Base-by-base conservation (phyloP, 2,888 invertebrate species). In the Macrosoma leucophasiata region DNA sequence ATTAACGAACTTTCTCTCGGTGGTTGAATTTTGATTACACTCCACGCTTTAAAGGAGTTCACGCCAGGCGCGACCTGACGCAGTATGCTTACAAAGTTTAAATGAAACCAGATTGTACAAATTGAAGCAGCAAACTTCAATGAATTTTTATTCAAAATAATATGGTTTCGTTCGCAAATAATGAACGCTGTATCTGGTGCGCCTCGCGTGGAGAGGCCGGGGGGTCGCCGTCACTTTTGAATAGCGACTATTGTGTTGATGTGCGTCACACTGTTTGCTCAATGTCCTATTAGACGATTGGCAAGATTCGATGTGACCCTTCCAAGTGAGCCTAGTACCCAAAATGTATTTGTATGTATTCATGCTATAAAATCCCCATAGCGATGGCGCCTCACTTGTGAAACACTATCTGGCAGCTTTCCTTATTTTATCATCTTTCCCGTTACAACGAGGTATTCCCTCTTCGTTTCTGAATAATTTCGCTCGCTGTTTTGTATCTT, bases 301-400 rank as follows among this genome's bases (percentile, higher is more conserved):
- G 71, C 71, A 66, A 74, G 59, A 67, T 54, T 74, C 63, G 58
- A 65, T 70, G 67, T 73, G 61, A 63, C 62, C 67, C 64, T 68
- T 72, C 68, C 73, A 73, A 77, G 75, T 74, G 72, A 76, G 77
- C 72, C 67, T 70, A 59, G 61, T 52, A 63, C 61, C 62, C 58
- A 60, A 56, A 52, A 55, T 65, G 58, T 59, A 53, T 61, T 46
- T 64, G 48, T 67, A 58, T 55, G 61, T 50, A 39, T 57, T 57
- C 57, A 58, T 61, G 53, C 53, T 60, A 50, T 48, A 47, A 61
- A 58, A 64, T 56, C 57, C 65, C 69, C 62, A 53, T 61, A 58
- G 44, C 66, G 62, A 77, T 76, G 82, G 82, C 82, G 82, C 84
- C 81, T 82, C 82, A 84, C 82, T 84, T 84, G 82, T 84, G 82